Evolutionary conservation across 2,888 invertebrate species (phyloP), one percentile per base, ranked within the genome.

Genomic region (Hoplodrina ambigua): DNA sequence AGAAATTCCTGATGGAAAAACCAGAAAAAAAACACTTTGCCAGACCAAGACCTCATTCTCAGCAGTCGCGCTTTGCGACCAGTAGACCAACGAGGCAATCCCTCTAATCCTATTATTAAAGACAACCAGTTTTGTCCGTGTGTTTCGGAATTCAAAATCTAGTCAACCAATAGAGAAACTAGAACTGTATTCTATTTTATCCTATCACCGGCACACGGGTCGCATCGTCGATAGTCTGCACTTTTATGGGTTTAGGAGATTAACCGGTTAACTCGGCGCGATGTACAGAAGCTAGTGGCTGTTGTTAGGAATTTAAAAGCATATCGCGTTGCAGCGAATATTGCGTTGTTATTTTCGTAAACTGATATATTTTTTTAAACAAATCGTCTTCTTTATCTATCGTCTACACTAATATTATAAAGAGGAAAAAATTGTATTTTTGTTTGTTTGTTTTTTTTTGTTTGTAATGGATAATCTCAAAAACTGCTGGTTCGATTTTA

Each of bases 241-340:
- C 65, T 81, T 82, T 82, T 82, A 82, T 68, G 75, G 69, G 11
- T 71, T 75, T 54, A 72, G 69, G 68, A 75, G 67, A 82, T 81
- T 75, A 81, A 58, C 54, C 15, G 62, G 62, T 75, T 81, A 75
- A 65, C 75, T 55, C 61, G 13, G 33, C 1, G 37, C 30, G 57
- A 37, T 60, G 72, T 33, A 17, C 59, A 44, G 19, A 19, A 68
- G 57, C 55, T 19, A 37, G 30, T 44, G 30, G 37, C n/a, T 25
- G 37, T n/a, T 59, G 49, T 62, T 65, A 33, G 53, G 37, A 49
- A 25, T 10, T 2, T 17, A 37, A 37, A 37, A 37, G 37, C 37
- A 37, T 37, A 37, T 37, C 37, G 37, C 30, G 44, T 56, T 74
- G 15, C 37, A 54, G 61, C 20, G 25, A 41, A 64, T 57, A 65